phyloP scores from a whole-genome alignment of 2,888 invertebrate genomes.

The Zhengitettix transpicula region DNA sequence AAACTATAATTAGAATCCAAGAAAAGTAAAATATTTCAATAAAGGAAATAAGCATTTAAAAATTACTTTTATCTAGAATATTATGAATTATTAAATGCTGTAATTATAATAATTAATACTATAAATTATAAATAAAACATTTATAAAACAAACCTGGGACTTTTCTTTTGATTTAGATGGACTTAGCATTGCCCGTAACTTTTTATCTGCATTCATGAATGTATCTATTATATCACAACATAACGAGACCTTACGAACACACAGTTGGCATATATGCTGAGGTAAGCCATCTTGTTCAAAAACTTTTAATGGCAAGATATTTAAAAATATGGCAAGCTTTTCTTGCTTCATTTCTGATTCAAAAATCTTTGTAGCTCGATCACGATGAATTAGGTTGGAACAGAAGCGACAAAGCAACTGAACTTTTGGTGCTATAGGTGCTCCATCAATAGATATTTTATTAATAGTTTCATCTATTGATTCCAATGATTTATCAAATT shows the following conservation, averaged over 20 bases:
- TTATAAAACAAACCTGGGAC: too few species aligned
- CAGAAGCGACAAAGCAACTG: neutral
- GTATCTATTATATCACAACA: neutral
- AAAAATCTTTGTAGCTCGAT: neutral
- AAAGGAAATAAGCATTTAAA: too few species aligned
- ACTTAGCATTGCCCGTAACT: conserved; percentile 1
- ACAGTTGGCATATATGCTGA: conserved; percentile 1
- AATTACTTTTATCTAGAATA: too few species aligned
- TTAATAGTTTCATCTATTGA: neutral
- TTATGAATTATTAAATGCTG: too few species aligned
- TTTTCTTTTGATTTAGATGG: too few species aligned
- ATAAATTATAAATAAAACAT: too few species aligned
- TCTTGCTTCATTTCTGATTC: neutral
- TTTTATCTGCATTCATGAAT: conserved; percentile 2
- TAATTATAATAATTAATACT: too few species aligned
- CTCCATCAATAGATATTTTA: neutral
- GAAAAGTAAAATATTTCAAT: too few species aligned
- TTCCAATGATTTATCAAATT: neutral
- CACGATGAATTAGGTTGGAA: neutral
- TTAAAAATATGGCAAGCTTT: neutral
- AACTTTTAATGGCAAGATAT: neutral
- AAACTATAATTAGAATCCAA: too few species aligned
- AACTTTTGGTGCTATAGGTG: neutral
- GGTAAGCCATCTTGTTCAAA: conserved; percentile 4
- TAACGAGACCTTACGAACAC: neutral